Conservation (phyloP, 2,113 vertebrate genomes). For the Procavia capensis region DNA sequence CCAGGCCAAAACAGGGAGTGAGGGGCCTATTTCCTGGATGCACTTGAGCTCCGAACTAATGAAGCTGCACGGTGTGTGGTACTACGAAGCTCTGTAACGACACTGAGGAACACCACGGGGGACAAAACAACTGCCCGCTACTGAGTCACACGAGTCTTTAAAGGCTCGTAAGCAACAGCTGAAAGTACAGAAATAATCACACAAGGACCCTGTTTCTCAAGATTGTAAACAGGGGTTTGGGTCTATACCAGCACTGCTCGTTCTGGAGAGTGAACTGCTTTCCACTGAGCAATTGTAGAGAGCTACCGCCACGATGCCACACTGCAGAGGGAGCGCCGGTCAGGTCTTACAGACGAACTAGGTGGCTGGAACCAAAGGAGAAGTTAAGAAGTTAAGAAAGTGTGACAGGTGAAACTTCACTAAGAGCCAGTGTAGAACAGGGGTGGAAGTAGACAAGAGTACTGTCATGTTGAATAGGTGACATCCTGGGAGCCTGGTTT, state of each 20-base stretch:
- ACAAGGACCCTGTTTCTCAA: not conserved
- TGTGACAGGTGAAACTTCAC: not conserved
- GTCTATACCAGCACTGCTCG: not conserved
- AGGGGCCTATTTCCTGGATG: conserved; percentile 25
- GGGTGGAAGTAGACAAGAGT: not conserved
- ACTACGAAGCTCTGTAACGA: conserved; percentile 28
- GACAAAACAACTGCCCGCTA: not conserved
- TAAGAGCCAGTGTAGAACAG: not conserved
- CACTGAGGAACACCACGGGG: not conserved
- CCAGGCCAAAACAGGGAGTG: not conserved
- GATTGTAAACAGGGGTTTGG: not conserved
- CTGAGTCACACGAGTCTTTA: not conserved
- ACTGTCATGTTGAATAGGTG: not conserved
- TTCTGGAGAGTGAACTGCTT: not conserved
- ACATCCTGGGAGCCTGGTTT: not conserved
- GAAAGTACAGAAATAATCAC: not conserved
- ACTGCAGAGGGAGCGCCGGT: not conserved
- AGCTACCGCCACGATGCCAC: not conserved
- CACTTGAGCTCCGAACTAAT: conserved; percentile 32
- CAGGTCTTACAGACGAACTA: not conserved
- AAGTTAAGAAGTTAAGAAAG: not conserved
- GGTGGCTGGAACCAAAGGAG: not conserved
- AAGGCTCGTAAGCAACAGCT: not conserved
- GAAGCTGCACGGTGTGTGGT: not conserved
- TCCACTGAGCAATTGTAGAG: not conserved